Evolutionary conservation across 1,140 invertebrate species (phyloP), one percentile per base, ranked within the genome.

Genomic region (Pseudomyrmex concolor): DNA sequence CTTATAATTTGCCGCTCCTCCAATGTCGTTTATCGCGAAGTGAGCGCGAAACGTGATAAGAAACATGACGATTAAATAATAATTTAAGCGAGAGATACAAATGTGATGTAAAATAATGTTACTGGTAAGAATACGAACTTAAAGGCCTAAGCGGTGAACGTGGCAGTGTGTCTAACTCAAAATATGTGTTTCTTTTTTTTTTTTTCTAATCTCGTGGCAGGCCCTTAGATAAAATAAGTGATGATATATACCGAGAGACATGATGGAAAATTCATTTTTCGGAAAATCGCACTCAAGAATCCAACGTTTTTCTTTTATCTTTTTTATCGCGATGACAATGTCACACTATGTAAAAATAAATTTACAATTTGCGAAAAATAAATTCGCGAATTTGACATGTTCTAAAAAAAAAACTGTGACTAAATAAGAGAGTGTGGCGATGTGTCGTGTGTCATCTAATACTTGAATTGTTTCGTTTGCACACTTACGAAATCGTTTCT

Each of bases 401-500:
- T 34, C 34, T 34, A 34, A 34, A 34, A 25, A 25, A 25, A 34
- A 34, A 72, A 74, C 54, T 57, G 51, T 73, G 83, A 86, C 74
- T 45, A 84, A 84, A 86, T 12, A 72, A 86, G 15, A 43, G 45
- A 70, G 82, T 86, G 63, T 45, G 57, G 34, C 63, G 25, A 64
- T 83, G 68, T 83, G 88, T 92, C 84, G 89, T 73, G 88, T 92
- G 86, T 91, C 77, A 88, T 90, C 88, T 91, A 91, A 67, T 85
- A 91, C 70, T 85, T 85, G 86, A 86, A 82, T 86, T 34, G 82
- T 91, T 74, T 88, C 85, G 34, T 87, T 91, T 91, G 82, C 85
- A 91, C 88, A 94, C 93, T 94, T 94, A 94, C 94, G 93, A 94
- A 93, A 94, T 92, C 93, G 91, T 92, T 94, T 94, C 91, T 90